Evolutionary conservation across 2,797 vertebrate species (phyloP), one percentile per base, ranked within the genome.

Genomic region (Dendrocincla tyrannina): DNA sequence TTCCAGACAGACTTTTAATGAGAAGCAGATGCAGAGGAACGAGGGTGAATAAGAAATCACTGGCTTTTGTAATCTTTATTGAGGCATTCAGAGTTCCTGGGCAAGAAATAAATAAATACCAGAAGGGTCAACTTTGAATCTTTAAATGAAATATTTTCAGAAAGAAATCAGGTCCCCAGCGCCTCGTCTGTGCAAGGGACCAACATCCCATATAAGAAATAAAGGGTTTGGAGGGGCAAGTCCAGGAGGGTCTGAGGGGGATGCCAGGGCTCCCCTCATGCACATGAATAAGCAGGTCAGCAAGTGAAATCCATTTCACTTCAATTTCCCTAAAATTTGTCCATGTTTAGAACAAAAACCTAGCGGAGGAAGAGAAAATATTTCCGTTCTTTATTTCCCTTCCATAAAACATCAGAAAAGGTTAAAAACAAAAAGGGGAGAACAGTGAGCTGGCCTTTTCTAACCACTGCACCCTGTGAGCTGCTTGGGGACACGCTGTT

Each of bases 1-100:
- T 92, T 95, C 97, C 96, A 97, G 91, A 46, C 91, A 66, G 89
- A 95, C 90, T 96, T 94, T 37, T 97, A 97, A 97, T 93, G 91
- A 97, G 87, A 95, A 97, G 72, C 96, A 97, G 95, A 72, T 97
- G 93, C 67, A 94, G 92, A 78, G 93, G 25, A 91, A 93, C 3
- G 19, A 94, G 94, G 69, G 44, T 42, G 88, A 96, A 70, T 67
- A 86, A 85, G 86, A 89, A 96, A 89, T 94, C 39, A 32, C 28
- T 79, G 91, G 67, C 90, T 89, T 93, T 93, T 91, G 93, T 74
- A 83, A 92, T 93, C 83, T 89, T 93, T 82, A 82, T 59, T 32
- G 75, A 94, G 85, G 86, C 91, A 89, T 59, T 88, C 78, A 37
- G 86, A 93, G 75, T 59, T 90, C 75, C 91, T 93, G 32, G 58